These are phyloP conservation scores for Etheostoma perlongum DNA, from an alignment of 2,797 vertebrate species.

Conservation along the genomic window DNA sequence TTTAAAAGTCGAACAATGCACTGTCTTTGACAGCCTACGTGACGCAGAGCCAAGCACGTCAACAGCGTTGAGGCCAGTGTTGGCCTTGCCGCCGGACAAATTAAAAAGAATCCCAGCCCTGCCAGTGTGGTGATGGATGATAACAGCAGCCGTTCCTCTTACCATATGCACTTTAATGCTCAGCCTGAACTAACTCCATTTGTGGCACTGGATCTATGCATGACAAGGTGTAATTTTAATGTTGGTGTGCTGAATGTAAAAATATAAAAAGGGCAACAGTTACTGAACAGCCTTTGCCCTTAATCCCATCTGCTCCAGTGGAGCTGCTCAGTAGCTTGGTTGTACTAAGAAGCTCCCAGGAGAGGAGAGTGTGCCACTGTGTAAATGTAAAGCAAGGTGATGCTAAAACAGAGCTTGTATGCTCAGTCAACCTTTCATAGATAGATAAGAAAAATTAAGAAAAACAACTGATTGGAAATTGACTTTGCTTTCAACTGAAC, in stretches of 20 bases:
- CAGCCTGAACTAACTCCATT: slow-evolving; percentile 41
- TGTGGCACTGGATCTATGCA: slow-evolving; percentile 37
- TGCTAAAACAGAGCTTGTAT: slow-evolving; percentile 49
- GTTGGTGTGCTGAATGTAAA: slow-evolving; percentile 45
- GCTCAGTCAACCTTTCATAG: slow-evolving; percentile 38
- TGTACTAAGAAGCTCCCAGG: slow-evolving; percentile 39
- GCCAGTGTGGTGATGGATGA: too few relatives aligned
- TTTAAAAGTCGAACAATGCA: too few relatives aligned
- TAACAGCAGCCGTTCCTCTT: too few relatives aligned
- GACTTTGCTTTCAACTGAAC: slow-evolving; percentile 43
- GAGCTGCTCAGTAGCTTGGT: slow-evolving; percentile 59
- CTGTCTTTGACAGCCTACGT: too few relatives aligned
- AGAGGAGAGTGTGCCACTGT: slow-evolving; percentile 43
- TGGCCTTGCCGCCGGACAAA: too few relatives aligned
- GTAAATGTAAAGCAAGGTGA: slow-evolving; percentile 64
- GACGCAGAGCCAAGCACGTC: too few relatives aligned
- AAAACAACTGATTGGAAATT: slow-evolving; percentile 33
- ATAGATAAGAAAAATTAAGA: slow-evolving; percentile 23
- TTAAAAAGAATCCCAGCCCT: too few relatives aligned
- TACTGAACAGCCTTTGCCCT: slow-evolving; percentile 56
- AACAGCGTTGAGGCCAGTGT: too few relatives aligned
- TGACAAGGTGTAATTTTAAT: slow-evolving; percentile 33
- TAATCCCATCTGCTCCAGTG: slow-evolving; percentile 72
- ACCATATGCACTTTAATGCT: slow-evolving; percentile 9
- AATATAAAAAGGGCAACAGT: slow-evolving; percentile 53